A percentile compares a stretch with the other conserved stretches of the same genome.
phyloP scores from a whole-genome alignment of 2,113 vertebrate genomes.

The Campylomormyrus tamandua region DNA sequence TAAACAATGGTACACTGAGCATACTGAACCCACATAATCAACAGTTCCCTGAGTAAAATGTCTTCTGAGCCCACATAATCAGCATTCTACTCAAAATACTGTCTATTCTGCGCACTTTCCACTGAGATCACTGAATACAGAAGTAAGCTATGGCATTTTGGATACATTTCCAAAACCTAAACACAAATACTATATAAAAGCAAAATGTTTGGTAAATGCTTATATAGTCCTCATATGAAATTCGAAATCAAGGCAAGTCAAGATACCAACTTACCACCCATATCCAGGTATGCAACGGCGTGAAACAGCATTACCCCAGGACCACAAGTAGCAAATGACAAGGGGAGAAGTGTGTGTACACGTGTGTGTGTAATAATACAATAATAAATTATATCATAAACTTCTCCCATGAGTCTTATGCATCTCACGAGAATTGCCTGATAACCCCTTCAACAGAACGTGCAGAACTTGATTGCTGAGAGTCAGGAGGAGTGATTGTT shows the following conservation, averaged over 20 bases:
- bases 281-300: background rate
- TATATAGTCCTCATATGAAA: background rate
- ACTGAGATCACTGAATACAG: background rate
- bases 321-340: background rate
- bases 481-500: no score
- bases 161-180: background rate
- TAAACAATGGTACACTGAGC: background rate
- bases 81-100: background rate
- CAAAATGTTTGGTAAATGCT: background rate
- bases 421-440: no score
- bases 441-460: no score
- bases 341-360: no score
- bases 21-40: background rate
- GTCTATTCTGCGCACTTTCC: background rate
- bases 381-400: no score
- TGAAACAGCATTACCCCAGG: background rate
- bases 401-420: no score
- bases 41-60: background rate
- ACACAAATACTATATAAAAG: background rate
- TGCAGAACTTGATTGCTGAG: no score
- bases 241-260: background rate
- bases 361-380: no score
- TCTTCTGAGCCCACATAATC: background rate
- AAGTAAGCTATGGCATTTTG: background rate
- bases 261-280: background rate